Base-by-base conservation (phyloP, 2,113 vertebrate species). In the Hoplias malabaricus region DNA sequence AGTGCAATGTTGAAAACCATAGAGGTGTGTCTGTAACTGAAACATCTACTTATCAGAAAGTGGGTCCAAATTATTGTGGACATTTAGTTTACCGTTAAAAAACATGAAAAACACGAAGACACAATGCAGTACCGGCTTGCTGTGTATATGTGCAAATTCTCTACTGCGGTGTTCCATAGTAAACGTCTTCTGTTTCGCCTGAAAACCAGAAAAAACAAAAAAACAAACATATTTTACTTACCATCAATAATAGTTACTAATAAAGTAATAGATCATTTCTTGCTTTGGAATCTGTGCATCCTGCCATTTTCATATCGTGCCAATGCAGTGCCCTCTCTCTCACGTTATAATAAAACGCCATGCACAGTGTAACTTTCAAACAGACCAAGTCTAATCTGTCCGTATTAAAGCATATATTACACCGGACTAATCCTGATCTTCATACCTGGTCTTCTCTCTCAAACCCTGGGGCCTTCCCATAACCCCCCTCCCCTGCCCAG, bases 401-500 rank as follows among this genome's bases (percentile, higher is more conserved):
- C n/a, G n/a, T n/a, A n/a, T n/a, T n/a, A n/a, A n/a, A n/a, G n/a
- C n/a, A n/a, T n/a, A n/a, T n/a, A n/a, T n/a, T n/a, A n/a, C n/a
- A n/a, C n/a, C n/a, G n/a, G n/a, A n/a, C n/a, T n/a, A n/a, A n/a
- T n/a, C n/a, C n/a, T 4, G 7, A 36, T 59, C 11, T 27, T 4
- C 29, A 93, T 86, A 96, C 93, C 90, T 97, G 95, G 90, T 99
- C 97, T 85, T 99, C 97, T 84, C 97, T 93, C 90, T 98, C 97
- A 61, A 96, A 99, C 57, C 97, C 97, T 0, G 97, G 97, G 1
- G 97, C 97, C 81, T 96, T 95, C 86, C 98, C 95, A 78, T 98
- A 98, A 78, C 93, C 94, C 68, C 93, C 90, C 0, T 93, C 92
- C 53, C 93, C 90, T 29, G 92, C 90, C 76, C 95, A 94, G 40